phyloP scores from a whole-genome alignment of 2,797 vertebrate genomes.

The Parauchenoglanis punctatus region DNA sequence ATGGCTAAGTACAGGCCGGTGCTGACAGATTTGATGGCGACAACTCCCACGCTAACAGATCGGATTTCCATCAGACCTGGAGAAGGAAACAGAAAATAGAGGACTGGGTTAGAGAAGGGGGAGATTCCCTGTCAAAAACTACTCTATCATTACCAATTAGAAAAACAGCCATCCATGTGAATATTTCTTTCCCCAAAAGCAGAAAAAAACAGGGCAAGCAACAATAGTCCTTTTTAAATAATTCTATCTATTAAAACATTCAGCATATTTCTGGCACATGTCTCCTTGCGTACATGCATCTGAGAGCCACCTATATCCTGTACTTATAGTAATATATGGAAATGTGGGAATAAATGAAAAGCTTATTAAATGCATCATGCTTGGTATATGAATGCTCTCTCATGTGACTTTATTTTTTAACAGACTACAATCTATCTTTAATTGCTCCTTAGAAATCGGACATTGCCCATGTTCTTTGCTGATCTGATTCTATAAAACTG shows the following conservation, averaged over 20 bases:
- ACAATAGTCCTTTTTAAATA: conserved; percentile 38
- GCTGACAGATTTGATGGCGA: conserved; percentile 91
- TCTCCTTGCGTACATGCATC: neutral
- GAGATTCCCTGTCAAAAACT: conserved; percentile 72
- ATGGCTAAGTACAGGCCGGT: conserved; percentile 93
- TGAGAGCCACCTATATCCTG: neutral
- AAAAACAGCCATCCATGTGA: conserved; percentile 65
- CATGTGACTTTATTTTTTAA: neutral
- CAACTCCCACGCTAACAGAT: conserved; percentile 88
- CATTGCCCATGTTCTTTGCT: conserved; percentile 57
- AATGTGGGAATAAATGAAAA: neutral
- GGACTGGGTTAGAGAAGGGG: conserved; percentile 68
- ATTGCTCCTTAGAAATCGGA: conserved; percentile 32
- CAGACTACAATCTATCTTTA: neutral
- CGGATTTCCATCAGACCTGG: conserved; percentile 93
- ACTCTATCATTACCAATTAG: conserved; percentile 71
- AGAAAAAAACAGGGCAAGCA: conserved; percentile 44
- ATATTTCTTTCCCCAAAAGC: conserved; percentile 48
- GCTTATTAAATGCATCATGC: neutral
- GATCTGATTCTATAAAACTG: conserved; percentile 65
- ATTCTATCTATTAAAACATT: neutral
- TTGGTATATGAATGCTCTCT: neutral
- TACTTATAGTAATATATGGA: neutral
- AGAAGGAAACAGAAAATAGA: conserved; percentile 65
- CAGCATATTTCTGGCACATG: neutral